Percentiles rank a stretch among this genome's conserved stretches.
These are phyloP conservation scores for Blastobasis adustella DNA, from an alignment of 2,888 invertebrate species.

Conservation along the genomic window DNA sequence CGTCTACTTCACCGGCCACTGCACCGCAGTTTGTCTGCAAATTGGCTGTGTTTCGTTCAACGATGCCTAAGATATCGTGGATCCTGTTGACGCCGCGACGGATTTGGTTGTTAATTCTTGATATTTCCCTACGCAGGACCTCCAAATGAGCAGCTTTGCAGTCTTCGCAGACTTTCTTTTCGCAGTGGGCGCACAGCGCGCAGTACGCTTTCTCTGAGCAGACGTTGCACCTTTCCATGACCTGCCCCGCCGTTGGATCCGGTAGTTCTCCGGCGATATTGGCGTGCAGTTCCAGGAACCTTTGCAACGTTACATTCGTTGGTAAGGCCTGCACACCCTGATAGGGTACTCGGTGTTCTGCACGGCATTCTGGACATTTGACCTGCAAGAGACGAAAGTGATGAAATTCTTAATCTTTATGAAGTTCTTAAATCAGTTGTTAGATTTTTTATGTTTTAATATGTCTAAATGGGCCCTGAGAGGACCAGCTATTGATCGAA, in stretches of 20 bases:
- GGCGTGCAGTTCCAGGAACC: conserved; percentile 95
- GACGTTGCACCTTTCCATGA: conserved; percentile 94
- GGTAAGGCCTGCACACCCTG: conserved; percentile 96
- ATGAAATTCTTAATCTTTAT: neutral
- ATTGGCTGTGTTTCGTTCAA: conserved; percentile 91
- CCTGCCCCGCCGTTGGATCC: conserved; percentile 92
- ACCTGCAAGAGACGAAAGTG: conserved; percentile 73
- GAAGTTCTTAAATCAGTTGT: neutral
- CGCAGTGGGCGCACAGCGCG: conserved; percentile 94
- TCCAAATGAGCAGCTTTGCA: conserved; percentile 98
- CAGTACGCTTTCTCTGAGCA: conserved; percentile 95
- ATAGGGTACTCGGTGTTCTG: conserved; percentile 96
- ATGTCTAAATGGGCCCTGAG: too few species aligned
- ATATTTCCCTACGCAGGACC: conserved; percentile 92
- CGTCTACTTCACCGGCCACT: conserved; percentile 95
- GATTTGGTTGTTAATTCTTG: conserved; percentile 91
- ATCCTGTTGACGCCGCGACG: conserved; percentile 91
- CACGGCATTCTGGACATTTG: conserved; percentile 98
- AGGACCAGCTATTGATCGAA: too few species aligned
- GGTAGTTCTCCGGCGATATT: conserved; percentile 94
- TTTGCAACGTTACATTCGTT: conserved; percentile 95
- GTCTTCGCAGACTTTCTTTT: conserved; percentile 96
- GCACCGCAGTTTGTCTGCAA: conserved; percentile 92
- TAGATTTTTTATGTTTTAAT: too few species aligned
- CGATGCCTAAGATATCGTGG: conserved; percentile 87